These are phyloP conservation scores for Ceryle rudis DNA, from an alignment of 2,797 vertebrate genomes.

Conservation along the genomic window DNA sequence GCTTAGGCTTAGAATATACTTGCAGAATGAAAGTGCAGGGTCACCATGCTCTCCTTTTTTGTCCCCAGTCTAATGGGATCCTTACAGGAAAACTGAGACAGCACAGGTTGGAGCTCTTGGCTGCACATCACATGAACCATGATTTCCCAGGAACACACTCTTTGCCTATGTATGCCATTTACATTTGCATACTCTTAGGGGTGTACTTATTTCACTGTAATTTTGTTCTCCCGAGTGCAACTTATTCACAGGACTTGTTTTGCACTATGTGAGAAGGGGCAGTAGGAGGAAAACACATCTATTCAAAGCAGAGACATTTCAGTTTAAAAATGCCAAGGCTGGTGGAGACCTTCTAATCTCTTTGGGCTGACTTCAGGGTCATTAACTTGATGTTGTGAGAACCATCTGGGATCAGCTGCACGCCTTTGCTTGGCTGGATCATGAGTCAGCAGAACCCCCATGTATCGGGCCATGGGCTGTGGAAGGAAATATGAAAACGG, in stretches of 20 bases:
- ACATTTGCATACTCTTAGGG: neutral
- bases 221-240: neutral
- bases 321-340: neutral
- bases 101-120: neutral
- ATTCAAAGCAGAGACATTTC: neutral
- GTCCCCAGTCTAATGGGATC: neutral
- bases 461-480: rapidly evolving
- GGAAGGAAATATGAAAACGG: neutral
- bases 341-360: neutral
- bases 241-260: neutral
- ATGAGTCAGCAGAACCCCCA: neutral
- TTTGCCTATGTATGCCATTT: neutral
- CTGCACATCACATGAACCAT: neutral
- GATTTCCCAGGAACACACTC: neutral
- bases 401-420: neutral
- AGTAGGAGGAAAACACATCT: neutral
- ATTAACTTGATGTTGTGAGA: neutral
- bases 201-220: neutral
- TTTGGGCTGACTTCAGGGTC: neutral
- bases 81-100: neutral
- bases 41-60: neutral
- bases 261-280: neutral
- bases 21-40: neutral
- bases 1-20: neutral
- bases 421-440: neutral